Base-by-base conservation (phyloP, 2,888 invertebrate genomes). In the Brachyopa scutellaris region DNA sequence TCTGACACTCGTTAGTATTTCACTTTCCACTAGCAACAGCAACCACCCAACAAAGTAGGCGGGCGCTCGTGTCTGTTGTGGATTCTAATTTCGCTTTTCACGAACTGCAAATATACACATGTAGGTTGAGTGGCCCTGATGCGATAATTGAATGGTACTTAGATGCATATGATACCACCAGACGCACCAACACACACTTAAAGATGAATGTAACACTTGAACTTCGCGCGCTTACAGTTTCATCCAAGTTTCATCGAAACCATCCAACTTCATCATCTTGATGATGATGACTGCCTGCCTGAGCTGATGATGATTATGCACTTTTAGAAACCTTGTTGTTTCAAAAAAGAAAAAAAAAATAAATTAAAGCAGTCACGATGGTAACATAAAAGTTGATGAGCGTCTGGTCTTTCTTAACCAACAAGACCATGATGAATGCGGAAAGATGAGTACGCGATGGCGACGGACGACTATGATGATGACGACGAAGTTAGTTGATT, bases 21-120 rank as follows among this genome's bases (percentile, higher is more conserved):
- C 82, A 82, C 82, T 82, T 82, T 77, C 77, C 76, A 38, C 55
- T 23, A n/a, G n/a, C n/a, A n/a, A n/a, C n/a, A n/a, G n/a, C n/a
- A n/a, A n/a, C n/a, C n/a, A 36, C 29, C 9, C 45, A 21, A 21
- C 51, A 21, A 40, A 40, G 61, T 49, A 64, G 69, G 74, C 69
- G n/a, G n/a, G n/a, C n/a, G n/a, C n/a, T n/a, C n/a, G 70, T 49
- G 61, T 62, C 45, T n/a, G 15, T 29, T 53, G 49, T 49, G n/a
- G n/a, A 77, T 70, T 61, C 66, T 42, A 82, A 72, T 82, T 82
- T 82, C 82, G 61, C 82, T 82, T 82, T 82, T 55, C 82, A 72
- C 66, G 51, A 82, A 82, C 55, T 77, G 70, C 82, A 82, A 82
- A 82, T 82, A 82, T 76, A 67, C 82, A 82, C 77, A 82, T 82